Base-by-base conservation (phyloP, 2,113 vertebrate genomes). In the Leucoraja erinaceus region DNA sequence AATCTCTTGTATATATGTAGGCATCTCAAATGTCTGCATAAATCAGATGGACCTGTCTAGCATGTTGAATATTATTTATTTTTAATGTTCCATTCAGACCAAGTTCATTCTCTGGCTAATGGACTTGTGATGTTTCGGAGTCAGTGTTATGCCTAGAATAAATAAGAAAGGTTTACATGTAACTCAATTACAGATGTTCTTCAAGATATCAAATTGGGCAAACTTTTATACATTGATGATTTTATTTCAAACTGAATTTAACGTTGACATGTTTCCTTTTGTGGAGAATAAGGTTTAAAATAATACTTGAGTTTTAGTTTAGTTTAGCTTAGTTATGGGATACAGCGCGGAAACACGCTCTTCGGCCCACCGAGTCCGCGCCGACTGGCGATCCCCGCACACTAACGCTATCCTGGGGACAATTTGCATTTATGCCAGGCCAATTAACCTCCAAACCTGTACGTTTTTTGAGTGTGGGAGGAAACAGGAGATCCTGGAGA, bases 1-100 rank as follows among this genome's bases (percentile, higher is more conserved):
- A 93, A 95, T 94, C 14, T 4, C 95, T 94, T 95, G 94, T 94
- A 90, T 95, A 94, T 96, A 95, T 95, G 93, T 94, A 31, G 93
- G 47, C 93, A 79, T 95, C 94, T 94, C 93, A 93, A 95, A 95
- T 94, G 93, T 94, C 83, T 88, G 93, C 94, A 86, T 94, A 88
- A 93, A 1, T 94, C 94, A 94, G 95, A 94, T 94, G 95, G 94
- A 38, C 0, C 86, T 94, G 94, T 93, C 94, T 94, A 93, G 94
- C 94, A 84, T 74, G 83, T 2, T 63, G 83, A 88, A 88, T 88
- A 88, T 88, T 88, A 88, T 88, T 88, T 88, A 88, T 88, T 88
- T 88, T 88, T 88, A 31, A 88, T 88, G 83, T n/a, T 88, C 59
- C 83, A 16, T 88, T 63, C 28, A 63, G 59, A 88, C 8, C 83